Evolutionary conservation across 2,888 invertebrate species (phyloP).

Genomic region (Latrodectus hesperus): DNA sequence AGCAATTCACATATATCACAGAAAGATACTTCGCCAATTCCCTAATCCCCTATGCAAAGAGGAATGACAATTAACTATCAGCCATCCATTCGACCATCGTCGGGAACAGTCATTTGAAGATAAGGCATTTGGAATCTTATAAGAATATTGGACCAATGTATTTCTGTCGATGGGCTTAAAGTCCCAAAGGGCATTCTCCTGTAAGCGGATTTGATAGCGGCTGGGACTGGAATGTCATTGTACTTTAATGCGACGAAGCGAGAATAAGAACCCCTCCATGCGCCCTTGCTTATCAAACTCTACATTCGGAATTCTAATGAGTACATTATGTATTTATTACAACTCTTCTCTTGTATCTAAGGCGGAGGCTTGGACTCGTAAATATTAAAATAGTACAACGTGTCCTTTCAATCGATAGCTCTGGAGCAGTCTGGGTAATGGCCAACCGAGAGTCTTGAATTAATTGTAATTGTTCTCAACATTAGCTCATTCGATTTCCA

Average conservation of each 20-base stretch:
- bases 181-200: neutral
- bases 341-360: neutral
- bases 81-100: conserved; percentile 37
- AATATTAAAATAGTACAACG: no score
- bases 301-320: neutral
- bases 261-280: neutral
- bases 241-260: conserved; percentile 24
- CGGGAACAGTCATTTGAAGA: conserved; percentile 8
- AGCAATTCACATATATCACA: conserved; percentile 12
- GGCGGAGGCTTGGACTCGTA: no score
- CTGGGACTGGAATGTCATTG: conserved; percentile 18
- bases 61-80: conserved; percentile 40
- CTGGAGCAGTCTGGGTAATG: no score
- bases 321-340: conserved; percentile 1
- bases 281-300: neutral
- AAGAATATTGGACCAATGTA: conserved; percentile 22
- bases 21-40: conserved; percentile 4
- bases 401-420: no score
- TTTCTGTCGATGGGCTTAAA: conserved; percentile 1
- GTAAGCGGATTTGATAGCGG: conserved; percentile 20
- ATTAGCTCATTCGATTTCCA: no score
- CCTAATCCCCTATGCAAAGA: conserved; percentile 1
- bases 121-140: conserved; percentile 37
- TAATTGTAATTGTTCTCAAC: no score
- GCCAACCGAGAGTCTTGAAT: no score